Evolutionary conservation across 1,140 invertebrate genomes (phyloP).

Genomic region (Stratiolaelaps scimitus): DNA sequence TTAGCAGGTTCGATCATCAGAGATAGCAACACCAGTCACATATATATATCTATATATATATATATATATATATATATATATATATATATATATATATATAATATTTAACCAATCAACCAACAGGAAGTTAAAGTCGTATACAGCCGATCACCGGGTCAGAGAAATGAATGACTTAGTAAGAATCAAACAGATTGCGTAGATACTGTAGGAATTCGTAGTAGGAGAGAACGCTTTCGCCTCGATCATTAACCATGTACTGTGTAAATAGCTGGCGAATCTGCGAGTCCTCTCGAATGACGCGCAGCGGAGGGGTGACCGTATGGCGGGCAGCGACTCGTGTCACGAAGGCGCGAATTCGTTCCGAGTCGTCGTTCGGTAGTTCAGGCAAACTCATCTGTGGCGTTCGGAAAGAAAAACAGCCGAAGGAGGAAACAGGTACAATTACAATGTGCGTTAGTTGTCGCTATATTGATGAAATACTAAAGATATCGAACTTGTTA

Average conservation of each 20-base stretch:
- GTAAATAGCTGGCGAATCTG: constrained; percentile 64
- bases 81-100: no score
- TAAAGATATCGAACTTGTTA: no score
- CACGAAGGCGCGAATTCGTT: constrained; percentile 24
- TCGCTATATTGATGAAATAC: no score
- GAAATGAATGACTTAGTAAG: constrained; percentile 5
- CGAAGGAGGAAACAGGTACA: no score
- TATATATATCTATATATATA: no score
- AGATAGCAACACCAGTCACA: no score
- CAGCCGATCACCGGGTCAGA: no score
- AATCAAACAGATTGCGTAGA: constrained; percentile 42
- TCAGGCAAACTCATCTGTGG: neutral
- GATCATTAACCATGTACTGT: constrained; percentile 80
- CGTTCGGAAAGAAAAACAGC: constrained; percentile 4
- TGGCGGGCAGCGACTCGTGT: constrained; percentile 4
- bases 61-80: no score
- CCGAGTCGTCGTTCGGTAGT: neutral
- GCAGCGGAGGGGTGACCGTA: constrained; percentile 32
- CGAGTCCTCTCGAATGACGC: constrained; percentile 64
- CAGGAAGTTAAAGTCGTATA: no score
- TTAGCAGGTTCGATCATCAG: no score
- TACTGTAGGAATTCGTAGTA: constrained; percentile 98
- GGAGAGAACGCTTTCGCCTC: constrained; percentile 78
- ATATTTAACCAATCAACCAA: no score
- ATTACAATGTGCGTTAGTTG: no score